Conservation (phyloP, 1,140 invertebrate species). For the Arctopsyche grandis region DNA sequence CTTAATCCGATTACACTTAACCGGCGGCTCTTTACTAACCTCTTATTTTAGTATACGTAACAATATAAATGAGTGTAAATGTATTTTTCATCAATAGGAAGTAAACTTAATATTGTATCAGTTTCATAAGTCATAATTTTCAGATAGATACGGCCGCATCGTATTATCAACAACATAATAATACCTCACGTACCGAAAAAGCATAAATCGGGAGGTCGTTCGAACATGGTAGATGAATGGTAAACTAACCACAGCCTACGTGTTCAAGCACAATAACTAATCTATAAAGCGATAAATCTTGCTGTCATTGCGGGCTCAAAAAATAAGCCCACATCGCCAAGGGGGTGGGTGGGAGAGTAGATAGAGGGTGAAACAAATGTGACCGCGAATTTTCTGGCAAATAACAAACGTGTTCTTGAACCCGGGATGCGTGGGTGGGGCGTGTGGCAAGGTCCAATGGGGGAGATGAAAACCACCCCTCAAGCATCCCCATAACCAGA, state of each 20-base stretch:
- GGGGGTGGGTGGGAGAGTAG: neutral
- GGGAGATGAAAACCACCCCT: no score
- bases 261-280: slow-evolving; percentile 17
- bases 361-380: slow-evolving; percentile 24
- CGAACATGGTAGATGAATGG: neutral
- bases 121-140: no score
- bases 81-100: no score
- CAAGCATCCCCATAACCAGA: neutral
- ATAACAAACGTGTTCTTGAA: slow-evolving; percentile 45
- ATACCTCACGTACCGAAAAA: no score
- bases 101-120: no score
- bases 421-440: neutral
- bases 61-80: no score
- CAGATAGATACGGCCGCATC: no score
- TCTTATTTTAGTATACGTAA: no score
- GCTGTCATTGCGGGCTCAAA: slow-evolving; percentile 21
- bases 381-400: slow-evolving; percentile 43
- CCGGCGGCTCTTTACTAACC: no score
- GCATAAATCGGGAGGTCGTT: no score
- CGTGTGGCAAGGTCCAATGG: neutral
- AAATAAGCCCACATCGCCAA: neutral
- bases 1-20: no score
- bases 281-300: slow-evolving; percentile 34
- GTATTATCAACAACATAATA: no score
- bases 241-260: neutral